Percentiles rank a stretch among this genome's conserved stretches.
Evolutionary conservation across 2,888 invertebrate genomes (phyloP).

Genomic region (Acanthacorydalis orientalis): DNA sequence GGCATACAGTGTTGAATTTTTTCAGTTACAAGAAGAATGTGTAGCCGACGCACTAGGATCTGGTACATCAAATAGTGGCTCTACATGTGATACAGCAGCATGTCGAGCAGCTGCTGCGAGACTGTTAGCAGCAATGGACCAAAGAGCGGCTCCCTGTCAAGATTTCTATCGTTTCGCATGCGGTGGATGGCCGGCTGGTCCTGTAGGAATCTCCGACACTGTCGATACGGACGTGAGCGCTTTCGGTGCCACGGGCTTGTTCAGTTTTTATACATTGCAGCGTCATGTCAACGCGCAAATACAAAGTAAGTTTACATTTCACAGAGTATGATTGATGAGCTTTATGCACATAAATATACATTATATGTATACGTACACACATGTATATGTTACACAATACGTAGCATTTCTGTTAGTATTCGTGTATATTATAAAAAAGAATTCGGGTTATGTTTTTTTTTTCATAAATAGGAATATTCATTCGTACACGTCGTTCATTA

Average conservation of each 20-base stretch:
- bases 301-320: constrained; percentile 24
- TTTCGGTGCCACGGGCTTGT: constrained; percentile 9
- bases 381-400: background rate
- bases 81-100: constrained; percentile 19
- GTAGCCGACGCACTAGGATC: constrained; percentile 11
- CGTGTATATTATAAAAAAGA: too few relatives aligned
- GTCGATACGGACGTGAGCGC: too few relatives aligned
- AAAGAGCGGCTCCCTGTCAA: constrained; percentile 25
- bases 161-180: constrained; percentile 30
- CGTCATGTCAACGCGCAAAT: constrained; percentile 23
- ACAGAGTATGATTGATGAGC: constrained; percentile 6
- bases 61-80: constrained; percentile 13
- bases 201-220: background rate
- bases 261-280: constrained; percentile 25
- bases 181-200: constrained; percentile 17
- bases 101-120: constrained; percentile 23
- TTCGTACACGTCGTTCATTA: too few relatives aligned
- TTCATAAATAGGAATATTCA: too few relatives aligned
- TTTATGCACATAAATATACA: too few relatives aligned
- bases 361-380: background rate
- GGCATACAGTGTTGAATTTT: background rate
- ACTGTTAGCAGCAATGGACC: constrained; percentile 23
- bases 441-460: too few relatives aligned
- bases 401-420: background rate
- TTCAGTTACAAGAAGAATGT: constrained; percentile 1